These are phyloP conservation scores for Ahaetulla prasina DNA, from an alignment of 2,113 vertebrate genomes.

Conservation along the genomic window DNA sequence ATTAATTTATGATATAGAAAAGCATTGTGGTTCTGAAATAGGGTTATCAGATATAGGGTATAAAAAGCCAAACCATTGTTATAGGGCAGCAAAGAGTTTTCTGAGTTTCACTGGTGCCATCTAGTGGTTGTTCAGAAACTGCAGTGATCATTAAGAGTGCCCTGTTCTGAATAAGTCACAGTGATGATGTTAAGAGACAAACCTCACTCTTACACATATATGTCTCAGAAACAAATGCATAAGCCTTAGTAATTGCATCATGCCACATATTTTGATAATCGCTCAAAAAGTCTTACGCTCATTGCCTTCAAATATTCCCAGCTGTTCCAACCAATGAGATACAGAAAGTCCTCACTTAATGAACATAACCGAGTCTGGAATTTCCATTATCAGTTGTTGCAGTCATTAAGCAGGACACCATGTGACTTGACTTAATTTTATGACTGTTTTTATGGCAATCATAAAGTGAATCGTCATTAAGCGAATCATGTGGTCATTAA, in stretches of 20 bases:
- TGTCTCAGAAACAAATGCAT: neutral
- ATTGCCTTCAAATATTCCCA: no score
- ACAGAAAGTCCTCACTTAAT: neutral
- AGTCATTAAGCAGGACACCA: neutral
- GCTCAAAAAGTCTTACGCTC: neutral
- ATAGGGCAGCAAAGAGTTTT: neutral
- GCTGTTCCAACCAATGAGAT: neutral
- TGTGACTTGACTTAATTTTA: neutral
- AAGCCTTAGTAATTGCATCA: neutral
- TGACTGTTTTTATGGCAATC: neutral
- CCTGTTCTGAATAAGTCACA: neutral
- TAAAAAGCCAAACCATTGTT: neutral
- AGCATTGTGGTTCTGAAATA: neutral
- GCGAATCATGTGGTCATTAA: neutral
- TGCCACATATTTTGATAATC: neutral
- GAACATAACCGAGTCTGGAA: neutral
- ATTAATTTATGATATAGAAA: neutral
- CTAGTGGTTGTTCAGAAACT: neutral
- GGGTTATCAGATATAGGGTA: neutral
- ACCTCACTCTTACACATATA: neutral
- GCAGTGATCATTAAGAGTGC: neutral
- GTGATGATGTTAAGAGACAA: neutral
- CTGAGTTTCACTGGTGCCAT: neutral
- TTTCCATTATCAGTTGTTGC: neutral
- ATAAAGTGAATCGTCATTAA: neutral